Evolutionary conservation across 2,888 invertebrate species (phyloP), one percentile per base, ranked within the genome.

Genomic region (Drosophila antonietae): DNA sequence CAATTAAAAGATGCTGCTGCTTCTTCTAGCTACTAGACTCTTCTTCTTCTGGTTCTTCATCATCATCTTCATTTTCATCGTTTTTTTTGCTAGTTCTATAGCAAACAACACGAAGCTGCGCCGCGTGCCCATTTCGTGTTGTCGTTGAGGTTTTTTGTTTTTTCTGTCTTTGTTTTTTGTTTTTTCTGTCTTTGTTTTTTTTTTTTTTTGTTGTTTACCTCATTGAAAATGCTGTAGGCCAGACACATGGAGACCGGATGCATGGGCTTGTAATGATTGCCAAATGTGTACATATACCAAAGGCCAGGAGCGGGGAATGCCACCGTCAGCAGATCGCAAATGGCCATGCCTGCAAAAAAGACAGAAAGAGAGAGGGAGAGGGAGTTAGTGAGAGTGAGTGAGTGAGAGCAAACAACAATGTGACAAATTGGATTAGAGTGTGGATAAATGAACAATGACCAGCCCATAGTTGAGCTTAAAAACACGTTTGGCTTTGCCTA

Each of bases 291-390:
- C 96, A 97, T 97, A 91, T 98, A 97, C 93, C 98, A 95, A 55
- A 98, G 95, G 95, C 97, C 97, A 0, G 98, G 98, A 0, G 97
- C 96, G 0, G 98, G 97, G 90, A 97, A 96, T 60, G 97, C 94
- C 90, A 98, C 96, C 0, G 98, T 98, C 92, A 98, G 95, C 95
- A 98, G 96, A 93, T 98, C 98, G 82, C 97, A 97, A 6, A 98
- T 94, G 0, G 98, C 98, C 98, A 98, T 98, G n/a, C 97, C 93
- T 93, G 76, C 18, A 41, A 55, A 9, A 20, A 14, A 20, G 8
- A 83, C 59, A 39, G 18, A 43, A 35, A 59, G 20, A 43, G 31
- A 51, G 28, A 18, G 23, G 35, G 23, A 39, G 18, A 35, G n/a
- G n/a, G n/a, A n/a, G 46, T 28, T 35, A n/a, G 23, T 6, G 33